Evolutionary conservation across 2,888 invertebrate species (phyloP).

Genomic region (Scrobipalpa atriplicella): DNA sequence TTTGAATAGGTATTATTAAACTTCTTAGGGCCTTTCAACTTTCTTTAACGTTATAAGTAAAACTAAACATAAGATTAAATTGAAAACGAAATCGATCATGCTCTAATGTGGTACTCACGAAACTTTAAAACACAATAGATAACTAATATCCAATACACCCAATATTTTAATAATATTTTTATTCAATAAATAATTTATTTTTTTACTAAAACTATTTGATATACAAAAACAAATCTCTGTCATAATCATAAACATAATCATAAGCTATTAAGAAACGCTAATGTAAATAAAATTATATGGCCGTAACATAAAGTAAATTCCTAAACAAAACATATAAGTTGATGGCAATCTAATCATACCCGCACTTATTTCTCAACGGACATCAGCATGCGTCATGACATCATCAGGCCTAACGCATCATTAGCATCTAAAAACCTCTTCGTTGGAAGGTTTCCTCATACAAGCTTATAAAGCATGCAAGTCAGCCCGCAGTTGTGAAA

Average conservation of each 20-base stretch:
- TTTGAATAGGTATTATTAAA: slow-evolving; percentile 12
- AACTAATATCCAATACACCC: too few species aligned
- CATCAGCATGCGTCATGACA: neutral
- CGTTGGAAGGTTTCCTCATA: slow-evolving; percentile 4
- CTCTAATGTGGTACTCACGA: too few species aligned
- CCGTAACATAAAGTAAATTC: too few species aligned
- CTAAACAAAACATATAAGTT: neutral
- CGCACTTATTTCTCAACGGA: neutral
- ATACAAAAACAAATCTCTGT: too few species aligned
- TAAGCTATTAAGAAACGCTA: neutral
- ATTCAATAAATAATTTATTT: too few species aligned
- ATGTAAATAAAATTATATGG: neutral
- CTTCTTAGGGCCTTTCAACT: neutral
- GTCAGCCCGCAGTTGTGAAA: slow-evolving; percentile 39
- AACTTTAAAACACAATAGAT: too few species aligned
- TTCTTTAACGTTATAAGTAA: too few species aligned
- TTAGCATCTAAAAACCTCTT: neutral
- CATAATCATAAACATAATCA: too few species aligned
- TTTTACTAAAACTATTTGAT: too few species aligned
- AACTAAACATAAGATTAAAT: too few species aligned
- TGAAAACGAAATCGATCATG: too few species aligned
- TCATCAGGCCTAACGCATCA: neutral
- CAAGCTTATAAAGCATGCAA: slow-evolving; percentile 35
- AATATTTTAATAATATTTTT: too few species aligned
- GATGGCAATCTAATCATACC: neutral